Conservation (phyloP, 1,140 invertebrate species). For the Lucilia cuprina region DNA sequence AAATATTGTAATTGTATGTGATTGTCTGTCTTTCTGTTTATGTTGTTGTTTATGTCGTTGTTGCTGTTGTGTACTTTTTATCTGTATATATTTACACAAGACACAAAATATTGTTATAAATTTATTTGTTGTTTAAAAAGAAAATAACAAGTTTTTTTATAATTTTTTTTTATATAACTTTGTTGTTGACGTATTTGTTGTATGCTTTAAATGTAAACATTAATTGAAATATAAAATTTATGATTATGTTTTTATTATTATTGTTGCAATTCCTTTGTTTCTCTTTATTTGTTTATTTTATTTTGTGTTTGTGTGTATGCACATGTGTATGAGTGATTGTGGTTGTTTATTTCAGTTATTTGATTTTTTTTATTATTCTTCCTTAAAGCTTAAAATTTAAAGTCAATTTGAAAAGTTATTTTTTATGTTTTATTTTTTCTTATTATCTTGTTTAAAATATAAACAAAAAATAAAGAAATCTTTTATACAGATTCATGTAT, state of each 20-base stretch:
- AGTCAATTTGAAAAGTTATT: background rate
- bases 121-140: background rate
- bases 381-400: background rate
- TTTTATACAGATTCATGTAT: background rate
- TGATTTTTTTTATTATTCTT: background rate
- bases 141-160: background rate
- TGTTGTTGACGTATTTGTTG: background rate
- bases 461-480: background rate
- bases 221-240: constrained; percentile 4
- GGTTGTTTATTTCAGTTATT: background rate
- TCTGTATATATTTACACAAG: background rate
- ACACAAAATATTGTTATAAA: background rate
- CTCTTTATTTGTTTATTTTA: no score
- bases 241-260: background rate
- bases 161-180: background rate
- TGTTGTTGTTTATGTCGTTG: background rate
- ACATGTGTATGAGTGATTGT: background rate
- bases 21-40: background rate
- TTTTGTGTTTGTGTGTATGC: background rate
- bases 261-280: background rate
- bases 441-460: background rate
- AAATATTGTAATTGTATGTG: background rate
- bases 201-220: background rate
- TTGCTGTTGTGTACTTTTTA: background rate
- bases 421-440: background rate